Conservation (phyloP, 2,888 invertebrate species). For the Adelphocoris suturalis region DNA sequence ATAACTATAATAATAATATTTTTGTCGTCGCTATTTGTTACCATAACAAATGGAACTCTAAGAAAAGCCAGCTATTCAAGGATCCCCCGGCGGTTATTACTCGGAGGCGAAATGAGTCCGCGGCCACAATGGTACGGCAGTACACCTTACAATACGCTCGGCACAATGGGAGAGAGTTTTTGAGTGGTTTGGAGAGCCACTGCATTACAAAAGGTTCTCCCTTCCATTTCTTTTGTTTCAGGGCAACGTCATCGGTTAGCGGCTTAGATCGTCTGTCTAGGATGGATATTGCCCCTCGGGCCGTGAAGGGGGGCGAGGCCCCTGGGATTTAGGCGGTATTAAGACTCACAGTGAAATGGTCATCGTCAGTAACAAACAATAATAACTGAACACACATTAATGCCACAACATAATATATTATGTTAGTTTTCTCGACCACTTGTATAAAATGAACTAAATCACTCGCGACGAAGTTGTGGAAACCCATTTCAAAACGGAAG, state of each 20-base stretch:
- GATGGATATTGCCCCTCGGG: background rate
- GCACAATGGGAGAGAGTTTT: conserved; percentile 34
- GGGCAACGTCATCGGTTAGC: conserved; percentile 31
- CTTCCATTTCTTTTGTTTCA: conserved; percentile 3
- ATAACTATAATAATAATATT: no score
- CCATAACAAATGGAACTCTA: background rate
- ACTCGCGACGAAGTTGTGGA: no score
- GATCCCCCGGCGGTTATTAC: background rate
- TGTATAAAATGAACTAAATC: no score
- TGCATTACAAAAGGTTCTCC: background rate
- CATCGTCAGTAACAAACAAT: no score
- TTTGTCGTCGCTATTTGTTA: background rate
- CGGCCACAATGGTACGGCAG: conserved; percentile 28
- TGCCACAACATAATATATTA: no score
- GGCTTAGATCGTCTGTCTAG: background rate
- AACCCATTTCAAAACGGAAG: no score
- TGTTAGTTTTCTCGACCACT: no score
- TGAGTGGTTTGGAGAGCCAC: conserved; percentile 30
- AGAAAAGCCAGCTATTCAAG: background rate
- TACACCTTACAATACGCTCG: conserved; percentile 6
- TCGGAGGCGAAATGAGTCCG: conserved; percentile 26
- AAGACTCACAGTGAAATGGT: no score
- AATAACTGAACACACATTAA: no score
- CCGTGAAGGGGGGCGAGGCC: background rate
- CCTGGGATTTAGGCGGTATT: no score